Conservation (phyloP, 2,113 vertebrate species). For the Brachypodius melanocephalos region DNA sequence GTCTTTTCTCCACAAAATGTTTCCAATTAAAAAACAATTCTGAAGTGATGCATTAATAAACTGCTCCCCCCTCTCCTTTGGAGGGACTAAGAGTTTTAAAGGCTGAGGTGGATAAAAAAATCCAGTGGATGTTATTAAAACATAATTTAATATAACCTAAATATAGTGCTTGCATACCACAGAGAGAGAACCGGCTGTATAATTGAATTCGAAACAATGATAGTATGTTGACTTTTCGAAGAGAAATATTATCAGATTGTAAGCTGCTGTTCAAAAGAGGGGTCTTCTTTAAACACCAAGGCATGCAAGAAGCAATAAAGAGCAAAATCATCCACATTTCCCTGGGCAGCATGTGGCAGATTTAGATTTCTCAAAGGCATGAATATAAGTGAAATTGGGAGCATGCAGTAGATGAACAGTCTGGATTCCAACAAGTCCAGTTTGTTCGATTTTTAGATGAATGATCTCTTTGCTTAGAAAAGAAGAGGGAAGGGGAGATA, state of each 20-base stretch:
- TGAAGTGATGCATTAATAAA: slow-evolving; percentile 75
- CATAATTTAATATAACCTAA: slow-evolving; percentile 74
- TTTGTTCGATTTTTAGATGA: slow-evolving; percentile 17
- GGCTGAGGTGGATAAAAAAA: slow-evolving; percentile 62
- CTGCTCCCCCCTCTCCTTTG: slow-evolving; percentile 44
- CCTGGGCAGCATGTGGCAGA: slow-evolving; percentile 4
- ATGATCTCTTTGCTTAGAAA: not conserved
- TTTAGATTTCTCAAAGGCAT: slow-evolving; percentile 20
- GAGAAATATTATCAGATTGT: slow-evolving; percentile 66
- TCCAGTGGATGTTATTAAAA: slow-evolving; percentile 70
- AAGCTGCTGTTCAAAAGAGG: slow-evolving; percentile 56
- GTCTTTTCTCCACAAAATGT: slow-evolving; percentile 78
- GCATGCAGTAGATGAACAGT: not conserved
- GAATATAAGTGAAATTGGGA: not conserved
- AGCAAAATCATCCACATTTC: slow-evolving; percentile 4
- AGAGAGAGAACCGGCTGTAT: slow-evolving; percentile 30
- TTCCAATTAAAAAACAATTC: slow-evolving; percentile 84
- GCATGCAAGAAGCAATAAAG: slow-evolving; percentile 56
- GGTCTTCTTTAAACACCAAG: slow-evolving; percentile 36
- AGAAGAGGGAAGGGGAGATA: not conserved
- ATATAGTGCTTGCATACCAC: slow-evolving; percentile 58
- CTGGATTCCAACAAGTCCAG: not conserved
- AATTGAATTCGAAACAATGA: slow-evolving; percentile 63
- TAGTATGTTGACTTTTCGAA: slow-evolving; percentile 67
- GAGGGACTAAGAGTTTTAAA: slow-evolving; percentile 67